phyloP scores from a whole-genome alignment of 2,113 vertebrate species.

The Crotalus tigris region DNA sequence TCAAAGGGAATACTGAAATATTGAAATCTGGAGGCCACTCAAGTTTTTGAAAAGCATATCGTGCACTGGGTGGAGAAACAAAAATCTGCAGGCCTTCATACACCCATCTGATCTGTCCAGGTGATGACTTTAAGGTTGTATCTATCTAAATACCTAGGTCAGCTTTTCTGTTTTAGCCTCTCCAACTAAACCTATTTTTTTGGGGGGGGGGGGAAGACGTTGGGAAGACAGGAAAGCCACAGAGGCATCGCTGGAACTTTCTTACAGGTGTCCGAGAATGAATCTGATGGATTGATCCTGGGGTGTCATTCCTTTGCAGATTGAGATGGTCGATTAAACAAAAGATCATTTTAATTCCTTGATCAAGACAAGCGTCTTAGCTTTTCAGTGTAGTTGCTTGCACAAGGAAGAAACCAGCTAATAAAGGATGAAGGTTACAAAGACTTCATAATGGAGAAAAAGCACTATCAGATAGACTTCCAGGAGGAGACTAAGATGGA shows the following conservation, averaged over 20 bases:
- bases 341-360: neutral
- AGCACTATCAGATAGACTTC: neutral
- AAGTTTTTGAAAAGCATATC: neutral
- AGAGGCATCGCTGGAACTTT: neutral
- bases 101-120: neutral
- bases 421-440: neutral
- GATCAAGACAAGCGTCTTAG: neutral
- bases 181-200: neutral
- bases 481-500: neutral
- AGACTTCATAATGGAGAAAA: neutral
- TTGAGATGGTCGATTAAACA: neutral
- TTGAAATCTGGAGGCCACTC: neutral
- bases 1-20: neutral
- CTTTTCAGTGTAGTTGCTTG: neutral
- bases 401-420: neutral
- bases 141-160: neutral
- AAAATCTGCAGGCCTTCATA: neutral
- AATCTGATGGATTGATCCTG: neutral
- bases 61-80: neutral
- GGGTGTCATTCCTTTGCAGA: neutral
- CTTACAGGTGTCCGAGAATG: neutral
- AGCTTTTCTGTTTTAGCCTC: neutral
- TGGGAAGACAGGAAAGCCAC: neutral
- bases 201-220: fast-evolving
- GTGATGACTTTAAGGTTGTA: neutral